These are phyloP conservation scores for Habrosyne pyritoides DNA, from an alignment of 2,888 invertebrate species.

Conservation along the genomic window DNA sequence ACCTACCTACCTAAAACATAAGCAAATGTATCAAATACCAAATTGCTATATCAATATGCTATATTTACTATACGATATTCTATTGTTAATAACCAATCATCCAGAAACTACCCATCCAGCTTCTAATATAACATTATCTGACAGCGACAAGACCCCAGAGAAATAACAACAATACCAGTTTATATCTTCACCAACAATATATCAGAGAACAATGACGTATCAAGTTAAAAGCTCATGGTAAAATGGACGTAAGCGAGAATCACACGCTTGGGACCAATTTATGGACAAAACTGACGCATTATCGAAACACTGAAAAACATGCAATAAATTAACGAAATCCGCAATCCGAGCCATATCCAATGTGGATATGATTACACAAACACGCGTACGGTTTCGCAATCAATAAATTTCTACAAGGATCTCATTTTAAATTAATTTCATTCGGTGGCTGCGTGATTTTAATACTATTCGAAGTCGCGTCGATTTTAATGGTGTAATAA, in stretches of 20 bases:
- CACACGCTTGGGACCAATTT: conserved; percentile 46
- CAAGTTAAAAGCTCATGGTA: conserved; percentile 39
- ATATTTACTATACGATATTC: neutral
- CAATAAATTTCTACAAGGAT: conserved; percentile 36
- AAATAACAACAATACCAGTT: conserved; percentile 8
- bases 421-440: conserved; percentile 35
- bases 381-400: conserved; percentile 38
- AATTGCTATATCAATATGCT: too few relatives aligned
- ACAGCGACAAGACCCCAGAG: neutral
- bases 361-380: conserved; percentile 35
- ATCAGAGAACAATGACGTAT: conserved; percentile 30
- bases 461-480: neutral
- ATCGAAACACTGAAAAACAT: conserved; percentile 42
- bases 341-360: conserved; percentile 34
- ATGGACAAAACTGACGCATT: conserved; percentile 37
- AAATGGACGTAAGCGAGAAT: conserved; percentile 33
- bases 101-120: neutral
- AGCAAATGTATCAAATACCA: neutral
- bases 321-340: conserved; percentile 40
- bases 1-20: too few relatives aligned
- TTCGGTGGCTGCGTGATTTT: conserved; percentile 18
- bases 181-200: conserved; percentile 5
- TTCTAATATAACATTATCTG: neutral
- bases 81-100: neutral
- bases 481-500: neutral